Percentiles rank a stretch among this genome's conserved stretches.
Conservation (phyloP, 2,797 vertebrate species). For the Vespertilio murinus region DNA sequence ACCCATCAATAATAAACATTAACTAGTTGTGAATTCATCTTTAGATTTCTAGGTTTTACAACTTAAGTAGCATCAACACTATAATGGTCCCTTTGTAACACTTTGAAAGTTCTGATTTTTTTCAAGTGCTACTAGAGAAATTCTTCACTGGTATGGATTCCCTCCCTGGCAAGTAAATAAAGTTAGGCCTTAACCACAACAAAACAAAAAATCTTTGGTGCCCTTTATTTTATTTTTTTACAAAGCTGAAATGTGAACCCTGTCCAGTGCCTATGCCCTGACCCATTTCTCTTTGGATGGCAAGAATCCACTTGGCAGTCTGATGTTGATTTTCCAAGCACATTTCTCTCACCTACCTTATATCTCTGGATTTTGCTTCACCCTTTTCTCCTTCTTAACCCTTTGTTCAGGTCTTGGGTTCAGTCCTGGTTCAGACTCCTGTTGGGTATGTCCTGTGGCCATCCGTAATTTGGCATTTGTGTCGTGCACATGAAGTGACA, state of each 20-base stretch:
- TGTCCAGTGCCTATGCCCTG: accelerated
- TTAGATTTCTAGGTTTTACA: neutral
- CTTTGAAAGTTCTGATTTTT: neutral
- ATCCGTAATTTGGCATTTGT: neutral
- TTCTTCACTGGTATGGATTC: neutral
- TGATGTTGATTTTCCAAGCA: neutral
- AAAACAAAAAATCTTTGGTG: neutral
- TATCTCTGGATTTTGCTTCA: neutral
- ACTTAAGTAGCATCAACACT: neutral
- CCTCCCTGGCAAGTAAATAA: neutral
- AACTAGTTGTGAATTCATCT: neutral
- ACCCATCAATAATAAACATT: neutral
- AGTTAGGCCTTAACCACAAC: neutral
- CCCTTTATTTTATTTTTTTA: neutral
- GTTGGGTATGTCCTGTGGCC: accelerated
- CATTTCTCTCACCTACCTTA: neutral
- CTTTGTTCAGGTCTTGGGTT: neutral
- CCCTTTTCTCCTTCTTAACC: neutral
- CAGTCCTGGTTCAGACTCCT: neutral
- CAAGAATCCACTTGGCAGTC: neutral
- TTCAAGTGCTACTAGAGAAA: neutral
- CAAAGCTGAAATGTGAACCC: neutral
- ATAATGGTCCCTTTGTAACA: neutral
- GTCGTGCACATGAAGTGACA: neutral
- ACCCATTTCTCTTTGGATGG: neutral